Evolutionary conservation across 2,888 invertebrate species (phyloP), one percentile per base, ranked within the genome.

Genomic region (Cheilosia impressa): DNA sequence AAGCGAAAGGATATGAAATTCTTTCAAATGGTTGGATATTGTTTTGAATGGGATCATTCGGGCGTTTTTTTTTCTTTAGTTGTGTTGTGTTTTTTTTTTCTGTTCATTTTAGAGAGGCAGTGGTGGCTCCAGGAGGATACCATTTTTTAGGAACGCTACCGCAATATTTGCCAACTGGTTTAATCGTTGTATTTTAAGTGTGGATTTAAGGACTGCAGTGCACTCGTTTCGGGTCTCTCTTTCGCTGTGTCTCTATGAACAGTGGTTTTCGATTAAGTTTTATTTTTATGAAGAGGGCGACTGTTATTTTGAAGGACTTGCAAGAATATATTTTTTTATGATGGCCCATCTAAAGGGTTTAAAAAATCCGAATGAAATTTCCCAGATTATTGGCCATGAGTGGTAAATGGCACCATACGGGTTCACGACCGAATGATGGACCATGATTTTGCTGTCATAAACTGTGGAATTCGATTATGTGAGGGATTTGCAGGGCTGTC

Each of bases 31-130:
- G 66, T 76, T 85, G 85, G 62, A 85, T 85, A 85, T 85, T 85
- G 85, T 85, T 85, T 85, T 85, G 76, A 85, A 85, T 85, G 81
- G 81, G 71, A 85, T 85, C 85, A 81, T 85, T 85, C 76, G 68
- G 76, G 62, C 76, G 62, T 62, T 73, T 58, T 71, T 60, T 45
- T 27, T 19, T 9, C 10, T 60, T 45, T 15, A 5, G 17, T 38
- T 53, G 27, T 38, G 43, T 38, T 45, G 5, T 22, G 0, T 2
- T 15, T n/a, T 15, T n/a, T 43, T n/a, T 45, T n/a, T 2, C 7
- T 17, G 17, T 45, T 43, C 43, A 43, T 43, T 43, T 31, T 31
- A 13, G 34, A 52, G 43, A 15, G 72, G 69, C n/a, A 38, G 62
- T 41, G 38, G 27, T 34, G 47, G 31, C 71, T 71, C 65, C 58